phyloP scores from a whole-genome alignment of 1,140 invertebrate genomes.

The Lepidostoma basale region DNA sequence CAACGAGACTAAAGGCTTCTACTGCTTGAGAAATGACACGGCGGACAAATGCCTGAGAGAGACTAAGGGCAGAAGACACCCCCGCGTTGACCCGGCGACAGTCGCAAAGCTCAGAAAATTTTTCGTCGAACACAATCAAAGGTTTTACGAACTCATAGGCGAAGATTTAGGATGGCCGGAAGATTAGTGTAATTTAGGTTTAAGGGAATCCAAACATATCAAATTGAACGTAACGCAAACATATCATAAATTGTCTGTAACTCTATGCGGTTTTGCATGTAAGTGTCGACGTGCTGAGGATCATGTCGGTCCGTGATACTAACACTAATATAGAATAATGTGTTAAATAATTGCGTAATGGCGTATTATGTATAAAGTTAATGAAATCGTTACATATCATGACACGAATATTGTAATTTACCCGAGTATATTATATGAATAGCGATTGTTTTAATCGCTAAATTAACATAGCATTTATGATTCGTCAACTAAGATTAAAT shows the following conservation, averaged over 20 bases:
- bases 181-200: slow-evolving; percentile 58
- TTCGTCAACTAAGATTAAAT: no score
- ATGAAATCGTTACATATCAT: slow-evolving; percentile 34
- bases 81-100: slow-evolving; percentile 80
- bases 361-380: background rate
- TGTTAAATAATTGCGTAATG: slow-evolving; percentile 31
- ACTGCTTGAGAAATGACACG: slow-evolving; percentile 87
- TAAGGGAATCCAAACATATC: slow-evolving; percentile 39
- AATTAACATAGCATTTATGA: no score
- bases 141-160: slow-evolving; percentile 93
- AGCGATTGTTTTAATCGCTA: slow-evolving; percentile 24
- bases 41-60: slow-evolving; percentile 91
- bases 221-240: slow-evolving; percentile 39
- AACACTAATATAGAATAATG: slow-evolving; percentile 33
- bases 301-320: slow-evolving; percentile 47
- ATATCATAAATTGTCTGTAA: slow-evolving; percentile 35
- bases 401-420: background rate
- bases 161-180: slow-evolving; percentile 91
- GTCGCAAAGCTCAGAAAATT: slow-evolving; percentile 89
- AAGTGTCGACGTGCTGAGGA: slow-evolving; percentile 38
- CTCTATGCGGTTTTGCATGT: slow-evolving; percentile 24
- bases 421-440: background rate
- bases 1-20: slow-evolving; percentile 96
- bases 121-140: slow-evolving; percentile 93
- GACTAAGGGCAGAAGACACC: slow-evolving; percentile 93